Conservation (phyloP, 2,797 vertebrate genomes). For the Rhinella marina region DNA sequence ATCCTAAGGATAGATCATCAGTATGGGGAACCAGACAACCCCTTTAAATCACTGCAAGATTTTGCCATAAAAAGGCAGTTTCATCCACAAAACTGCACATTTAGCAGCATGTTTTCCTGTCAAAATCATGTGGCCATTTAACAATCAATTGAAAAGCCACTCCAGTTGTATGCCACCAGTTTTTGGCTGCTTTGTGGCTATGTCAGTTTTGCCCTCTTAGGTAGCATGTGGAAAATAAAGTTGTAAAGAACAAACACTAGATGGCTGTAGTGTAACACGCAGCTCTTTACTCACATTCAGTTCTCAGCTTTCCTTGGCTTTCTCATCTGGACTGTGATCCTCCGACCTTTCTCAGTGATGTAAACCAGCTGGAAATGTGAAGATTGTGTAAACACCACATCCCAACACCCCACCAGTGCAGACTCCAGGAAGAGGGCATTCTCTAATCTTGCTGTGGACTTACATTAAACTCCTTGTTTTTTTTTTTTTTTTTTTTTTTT, state of each 20-base stretch:
- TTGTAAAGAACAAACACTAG: constrained; percentile 26
- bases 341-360: constrained; percentile 45
- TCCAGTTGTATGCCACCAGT: no score
- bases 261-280: constrained; percentile 26
- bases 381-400: constrained; percentile 50
- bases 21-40: no score
- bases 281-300: neutral
- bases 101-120: no score
- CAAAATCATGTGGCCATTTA: no score
- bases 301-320: constrained; percentile 2
- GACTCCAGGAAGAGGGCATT: neutral
- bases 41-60: no score
- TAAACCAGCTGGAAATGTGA: constrained; percentile 55
- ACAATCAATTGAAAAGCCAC: no score
- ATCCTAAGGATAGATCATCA: no score
- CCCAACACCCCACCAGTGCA: constrained; percentile 26
- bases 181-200: neutral
- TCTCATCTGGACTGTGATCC: neutral
- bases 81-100: no score
- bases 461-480: neutral
- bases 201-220: neutral
- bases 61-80: no score
- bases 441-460: constrained; percentile 34
- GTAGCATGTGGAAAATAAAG: neutral
- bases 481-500: neutral